phyloP scores from a whole-genome alignment of 2,797 vertebrate genomes.

The Agapornis canus region DNA sequence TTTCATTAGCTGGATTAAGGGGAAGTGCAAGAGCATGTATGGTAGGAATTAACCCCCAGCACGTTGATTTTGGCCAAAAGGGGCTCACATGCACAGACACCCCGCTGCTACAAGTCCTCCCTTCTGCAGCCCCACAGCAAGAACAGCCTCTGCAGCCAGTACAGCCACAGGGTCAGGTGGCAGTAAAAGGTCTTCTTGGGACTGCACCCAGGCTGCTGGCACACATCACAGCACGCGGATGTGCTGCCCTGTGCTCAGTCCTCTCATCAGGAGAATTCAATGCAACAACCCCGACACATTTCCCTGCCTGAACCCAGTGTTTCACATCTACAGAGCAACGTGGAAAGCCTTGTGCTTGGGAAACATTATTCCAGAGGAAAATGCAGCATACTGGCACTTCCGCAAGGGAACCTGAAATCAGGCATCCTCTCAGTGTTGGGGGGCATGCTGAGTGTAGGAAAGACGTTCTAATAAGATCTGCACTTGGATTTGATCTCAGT shows the following conservation, averaged over 20 bases:
- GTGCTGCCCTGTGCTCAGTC: background rate
- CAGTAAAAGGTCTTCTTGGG: background rate
- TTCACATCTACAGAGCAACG: background rate
- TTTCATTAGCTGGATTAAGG: background rate
- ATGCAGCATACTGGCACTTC: rapidly evolving
- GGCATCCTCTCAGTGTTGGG: background rate
- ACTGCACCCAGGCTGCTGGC: rapidly evolving
- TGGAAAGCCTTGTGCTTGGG: background rate
- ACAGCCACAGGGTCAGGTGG: background rate
- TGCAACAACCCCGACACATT: rapidly evolving
- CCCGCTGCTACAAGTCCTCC: background rate
- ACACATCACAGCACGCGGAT: rapidly evolving
- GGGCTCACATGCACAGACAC: background rate
- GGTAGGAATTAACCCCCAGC: background rate
- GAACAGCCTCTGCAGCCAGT: background rate
- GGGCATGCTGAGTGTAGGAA: background rate
- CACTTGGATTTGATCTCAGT: background rate
- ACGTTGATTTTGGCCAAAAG: background rate
- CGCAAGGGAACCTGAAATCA: background rate
- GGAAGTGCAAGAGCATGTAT: rapidly evolving
- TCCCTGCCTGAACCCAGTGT: background rate
- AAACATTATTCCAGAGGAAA: background rate
- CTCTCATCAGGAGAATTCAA: background rate
- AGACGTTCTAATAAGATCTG: background rate
- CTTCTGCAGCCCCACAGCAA: background rate